Percentiles rank a stretch among this genome's conserved stretches.
phyloP scores from a whole-genome alignment of 2,888 invertebrate genomes.

The Diploptera punctata region DNA sequence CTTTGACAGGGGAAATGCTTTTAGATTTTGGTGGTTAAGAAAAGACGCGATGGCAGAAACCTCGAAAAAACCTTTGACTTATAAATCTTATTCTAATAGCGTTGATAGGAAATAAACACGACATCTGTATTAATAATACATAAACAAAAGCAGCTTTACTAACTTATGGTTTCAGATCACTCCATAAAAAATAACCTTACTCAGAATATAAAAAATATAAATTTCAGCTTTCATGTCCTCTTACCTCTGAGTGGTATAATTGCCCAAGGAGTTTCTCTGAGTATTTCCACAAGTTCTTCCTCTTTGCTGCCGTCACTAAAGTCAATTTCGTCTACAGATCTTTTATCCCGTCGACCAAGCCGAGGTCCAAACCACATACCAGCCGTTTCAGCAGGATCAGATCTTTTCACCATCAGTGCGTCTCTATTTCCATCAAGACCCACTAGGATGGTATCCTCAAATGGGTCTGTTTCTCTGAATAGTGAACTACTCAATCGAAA shows the following conservation, averaged over 20 bases:
- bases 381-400: constrained; percentile 2
- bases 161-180: no score
- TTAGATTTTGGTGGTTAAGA: no score
- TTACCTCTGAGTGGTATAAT: constrained; percentile 55
- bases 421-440: neutral
- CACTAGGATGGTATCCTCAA: neutral
- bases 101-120: no score
- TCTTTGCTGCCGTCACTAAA: constrained; percentile 49
- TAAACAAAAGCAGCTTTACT: no score
- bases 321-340: constrained; percentile 48
- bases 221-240: no score
- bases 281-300: constrained; percentile 52
- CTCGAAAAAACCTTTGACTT: no score
- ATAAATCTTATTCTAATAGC: no score
- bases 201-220: no score
- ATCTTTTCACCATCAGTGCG: neutral
- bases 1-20: no score
- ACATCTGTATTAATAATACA: no score
- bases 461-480: neutral
- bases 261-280: constrained; percentile 55
- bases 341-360: constrained; percentile 63
- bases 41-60: no score
- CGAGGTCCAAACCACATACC: constrained; percentile 74
- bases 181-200: no score
- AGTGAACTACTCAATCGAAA: neutral